Percentiles rank a stretch among this genome's conserved stretches.
Evolutionary conservation across 2,888 invertebrate genomes (phyloP).

Genomic region (Himalopsyche tibetana): DNA sequence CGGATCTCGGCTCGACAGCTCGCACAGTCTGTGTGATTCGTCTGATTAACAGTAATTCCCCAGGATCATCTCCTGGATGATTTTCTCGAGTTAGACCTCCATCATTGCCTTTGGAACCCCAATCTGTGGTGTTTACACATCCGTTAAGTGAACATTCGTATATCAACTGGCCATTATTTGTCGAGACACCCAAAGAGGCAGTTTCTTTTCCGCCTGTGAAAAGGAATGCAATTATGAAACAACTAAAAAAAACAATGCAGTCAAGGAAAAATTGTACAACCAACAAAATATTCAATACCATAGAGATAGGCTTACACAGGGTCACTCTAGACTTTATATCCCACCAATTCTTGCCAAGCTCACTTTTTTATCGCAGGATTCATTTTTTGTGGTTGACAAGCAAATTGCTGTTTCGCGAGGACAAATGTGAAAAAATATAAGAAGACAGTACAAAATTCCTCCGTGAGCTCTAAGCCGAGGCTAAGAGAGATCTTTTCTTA

Average conservation of each 20-base stretch:
- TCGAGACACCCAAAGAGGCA: constrained; percentile 90
- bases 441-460: no score
- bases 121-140: constrained; percentile 83
- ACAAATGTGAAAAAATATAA: no score
- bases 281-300: constrained; percentile 21
- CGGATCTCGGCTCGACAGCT: constrained; percentile 91
- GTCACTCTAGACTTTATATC: no score
- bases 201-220: constrained; percentile 88
- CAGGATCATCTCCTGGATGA: constrained; percentile 69
- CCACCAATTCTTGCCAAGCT: no score
- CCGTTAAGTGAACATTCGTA: constrained; percentile 87
- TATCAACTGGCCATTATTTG: constrained; percentile 81
- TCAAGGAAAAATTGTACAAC: neutral
- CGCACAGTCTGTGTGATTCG: constrained; percentile 91
- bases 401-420: no score
- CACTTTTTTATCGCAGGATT: no score
- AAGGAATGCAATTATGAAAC: neutral
- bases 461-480: no score
- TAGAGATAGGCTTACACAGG: neutral
- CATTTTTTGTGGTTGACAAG: no score
- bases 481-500: neutral
- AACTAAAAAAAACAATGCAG: neutral
- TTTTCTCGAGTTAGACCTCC: constrained; percentile 65
- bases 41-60: constrained; percentile 84
- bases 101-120: constrained; percentile 70